Evolutionary conservation across 2,888 invertebrate species (phyloP).

Genomic region (Scaeva pyrastri): DNA sequence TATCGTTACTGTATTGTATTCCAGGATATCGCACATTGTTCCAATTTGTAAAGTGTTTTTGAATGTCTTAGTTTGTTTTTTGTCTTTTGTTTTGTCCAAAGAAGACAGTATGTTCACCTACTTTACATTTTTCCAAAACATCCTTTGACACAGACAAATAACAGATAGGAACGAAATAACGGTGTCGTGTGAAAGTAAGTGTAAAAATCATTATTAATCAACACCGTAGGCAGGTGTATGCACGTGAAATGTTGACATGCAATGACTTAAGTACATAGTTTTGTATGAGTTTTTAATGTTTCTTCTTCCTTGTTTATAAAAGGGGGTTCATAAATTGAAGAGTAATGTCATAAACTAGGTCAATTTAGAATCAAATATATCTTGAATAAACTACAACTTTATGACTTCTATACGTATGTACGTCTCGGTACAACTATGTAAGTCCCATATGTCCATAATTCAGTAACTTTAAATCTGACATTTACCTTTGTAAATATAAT

Average conservation of each 20-base stretch:
- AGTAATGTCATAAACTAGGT: background rate
- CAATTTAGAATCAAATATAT: background rate
- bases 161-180: conserved; percentile 16
- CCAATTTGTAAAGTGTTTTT: conserved; percentile 48
- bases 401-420: too few relatives aligned
- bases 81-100: background rate
- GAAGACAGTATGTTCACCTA: conserved; percentile 21
- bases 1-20: conserved; percentile 55
- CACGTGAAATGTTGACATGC: conserved; percentile 59
- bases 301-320: too few relatives aligned
- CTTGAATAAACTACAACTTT: too few relatives aligned
- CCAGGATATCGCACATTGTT: conserved; percentile 65
- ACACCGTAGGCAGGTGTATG: conserved; percentile 46
- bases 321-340: background rate
- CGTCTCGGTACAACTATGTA: too few relatives aligned
- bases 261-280: conserved; percentile 24
- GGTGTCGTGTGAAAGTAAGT: conserved; percentile 57
- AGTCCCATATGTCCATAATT: too few relatives aligned
- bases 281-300: conserved; percentile 18
- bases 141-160: conserved; percentile 26
- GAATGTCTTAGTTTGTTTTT: background rate
- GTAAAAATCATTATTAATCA: conserved; percentile 68
- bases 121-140: conserved; percentile 32
- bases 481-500: conserved; percentile 50
- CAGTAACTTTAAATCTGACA: background rate